Percentiles rank a stretch among this genome's conserved stretches.
Evolutionary conservation across 2,113 vertebrate genomes (phyloP).

Genomic region (Pelobates fuscus): DNA sequence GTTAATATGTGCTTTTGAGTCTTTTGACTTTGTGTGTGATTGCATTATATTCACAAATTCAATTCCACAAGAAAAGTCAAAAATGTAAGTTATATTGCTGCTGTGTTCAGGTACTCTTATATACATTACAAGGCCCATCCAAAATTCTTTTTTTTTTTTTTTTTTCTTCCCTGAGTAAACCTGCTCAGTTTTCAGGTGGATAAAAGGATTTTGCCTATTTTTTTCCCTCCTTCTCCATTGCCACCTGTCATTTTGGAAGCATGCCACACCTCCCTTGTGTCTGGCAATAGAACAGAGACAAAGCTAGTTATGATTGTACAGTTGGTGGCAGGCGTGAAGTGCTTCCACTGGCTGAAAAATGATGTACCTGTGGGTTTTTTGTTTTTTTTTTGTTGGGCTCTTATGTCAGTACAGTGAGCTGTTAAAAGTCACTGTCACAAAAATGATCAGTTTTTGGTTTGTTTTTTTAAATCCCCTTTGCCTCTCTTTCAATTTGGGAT

Average conservation of each 20-base stretch:
- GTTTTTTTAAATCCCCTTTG: conserved; percentile 6
- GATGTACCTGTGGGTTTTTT: conserved; percentile 36
- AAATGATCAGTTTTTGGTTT: conserved; percentile 9
- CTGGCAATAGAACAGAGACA: conserved; percentile 47
- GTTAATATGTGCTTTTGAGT: no score
- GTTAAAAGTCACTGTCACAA: conserved; percentile 24
- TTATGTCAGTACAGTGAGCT: conserved; percentile 12
- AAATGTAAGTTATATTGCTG: neutral
- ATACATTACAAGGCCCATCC: neutral
- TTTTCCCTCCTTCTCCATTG: conserved; percentile 10
- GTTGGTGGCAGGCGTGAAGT: conserved; percentile 24
- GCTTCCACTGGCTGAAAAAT: conserved; percentile 26
- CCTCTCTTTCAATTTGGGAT: neutral
- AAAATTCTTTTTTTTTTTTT: neutral
- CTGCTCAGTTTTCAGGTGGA: conserved; percentile 40
- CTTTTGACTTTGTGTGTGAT: no score
- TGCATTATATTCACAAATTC: neutral
- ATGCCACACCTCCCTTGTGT: conserved; percentile 46
- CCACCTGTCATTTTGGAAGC: conserved; percentile 47
- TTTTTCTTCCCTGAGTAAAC: neutral
- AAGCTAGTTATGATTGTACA: conserved; percentile 32
- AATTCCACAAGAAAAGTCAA: neutral
- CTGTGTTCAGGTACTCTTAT: neutral
- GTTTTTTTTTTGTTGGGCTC: neutral
- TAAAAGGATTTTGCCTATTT: conserved; percentile 34